A percentile compares a stretch with the other conserved stretches of the same genome.
These are phyloP conservation scores for Uromys caudimaculatus DNA, from an alignment of 2,797 vertebrate species.

Conservation along the genomic window DNA sequence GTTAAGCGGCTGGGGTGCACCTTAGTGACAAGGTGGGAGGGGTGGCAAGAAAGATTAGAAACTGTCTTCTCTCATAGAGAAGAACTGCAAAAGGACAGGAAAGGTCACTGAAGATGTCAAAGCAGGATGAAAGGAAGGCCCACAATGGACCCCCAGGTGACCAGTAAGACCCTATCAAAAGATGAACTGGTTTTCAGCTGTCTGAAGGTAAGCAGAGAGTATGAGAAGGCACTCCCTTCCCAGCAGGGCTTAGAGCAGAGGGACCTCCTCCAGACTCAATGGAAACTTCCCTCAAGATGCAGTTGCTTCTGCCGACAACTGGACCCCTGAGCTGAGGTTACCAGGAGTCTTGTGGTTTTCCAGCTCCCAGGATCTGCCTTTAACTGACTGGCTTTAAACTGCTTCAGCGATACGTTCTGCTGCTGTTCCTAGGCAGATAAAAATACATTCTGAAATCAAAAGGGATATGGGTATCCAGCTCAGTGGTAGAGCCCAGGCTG, in stretches of 20 bases:
- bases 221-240: background rate
- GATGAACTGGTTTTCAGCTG: background rate
- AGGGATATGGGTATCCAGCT: background rate
- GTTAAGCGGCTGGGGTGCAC: background rate
- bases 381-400: background rate
- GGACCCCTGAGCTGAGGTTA: slow-evolving; percentile 30
- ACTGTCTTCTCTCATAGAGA: background rate
- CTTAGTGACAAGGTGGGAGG: background rate
- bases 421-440: slow-evolving; percentile 29
- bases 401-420: background rate
- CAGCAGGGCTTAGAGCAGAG: background rate
- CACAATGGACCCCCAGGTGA: background rate
- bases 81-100: background rate
- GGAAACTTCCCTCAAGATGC: slow-evolving; percentile 26
- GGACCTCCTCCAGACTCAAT: slow-evolving; percentile 25
- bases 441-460: background rate
- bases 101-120: background rate
- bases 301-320: slow-evolving; percentile 1
- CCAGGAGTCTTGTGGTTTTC: background rate
- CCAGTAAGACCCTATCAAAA: background rate
- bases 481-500: background rate
- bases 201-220: slow-evolving; percentile 48
- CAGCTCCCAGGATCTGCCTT: background rate
- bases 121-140: background rate
- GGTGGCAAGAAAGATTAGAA: background rate